Conservation (phyloP, 2,113 vertebrate species). For the Entelurus aequoreus region DNA sequence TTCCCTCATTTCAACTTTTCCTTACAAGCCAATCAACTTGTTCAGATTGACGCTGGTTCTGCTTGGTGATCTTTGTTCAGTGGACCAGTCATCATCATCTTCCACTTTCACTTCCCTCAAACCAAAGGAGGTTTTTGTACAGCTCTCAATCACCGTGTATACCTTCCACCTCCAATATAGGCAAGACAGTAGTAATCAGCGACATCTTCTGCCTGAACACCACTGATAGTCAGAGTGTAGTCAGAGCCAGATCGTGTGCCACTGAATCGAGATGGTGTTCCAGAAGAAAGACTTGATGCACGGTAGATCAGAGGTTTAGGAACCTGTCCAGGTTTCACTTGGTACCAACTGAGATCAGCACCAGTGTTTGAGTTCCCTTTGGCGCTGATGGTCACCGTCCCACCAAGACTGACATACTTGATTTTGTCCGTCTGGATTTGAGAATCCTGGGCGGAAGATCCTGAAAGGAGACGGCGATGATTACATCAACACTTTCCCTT, state of each 20-base stretch:
- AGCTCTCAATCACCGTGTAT: constrained; percentile 50
- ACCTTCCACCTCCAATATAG: accelerated
- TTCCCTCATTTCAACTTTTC: too few species aligned
- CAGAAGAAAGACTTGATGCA: accelerated
- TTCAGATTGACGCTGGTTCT: too few species aligned
- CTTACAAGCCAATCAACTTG: too few species aligned
- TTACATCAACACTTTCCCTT: too few species aligned
- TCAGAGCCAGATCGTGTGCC: constrained; percentile 36
- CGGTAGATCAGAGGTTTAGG: constrained; percentile 46
- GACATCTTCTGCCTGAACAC: constrained; percentile 41
- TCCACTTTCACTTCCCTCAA: background rate
- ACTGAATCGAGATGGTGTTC: constrained; percentile 44
- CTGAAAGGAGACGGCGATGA: constrained; percentile 18
- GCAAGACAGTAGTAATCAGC: constrained; percentile 48
- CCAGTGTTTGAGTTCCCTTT: constrained; percentile 23
- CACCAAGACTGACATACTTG: constrained; percentile 34
- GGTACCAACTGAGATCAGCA: constrained; percentile 44
- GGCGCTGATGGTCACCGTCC: constrained; percentile 32
- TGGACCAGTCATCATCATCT: background rate
- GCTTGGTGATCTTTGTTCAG: background rate
- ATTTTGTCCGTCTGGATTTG: constrained; percentile 33
- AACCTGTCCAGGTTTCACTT: constrained; percentile 53
- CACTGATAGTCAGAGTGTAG: constrained; percentile 41
- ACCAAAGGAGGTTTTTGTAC: constrained; percentile 49
- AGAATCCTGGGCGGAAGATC: constrained; percentile 3